Percentiles rank a stretch among this genome's conserved stretches.
Conservation (phyloP, 1,140 invertebrate species). For the Papilio dardanus region DNA sequence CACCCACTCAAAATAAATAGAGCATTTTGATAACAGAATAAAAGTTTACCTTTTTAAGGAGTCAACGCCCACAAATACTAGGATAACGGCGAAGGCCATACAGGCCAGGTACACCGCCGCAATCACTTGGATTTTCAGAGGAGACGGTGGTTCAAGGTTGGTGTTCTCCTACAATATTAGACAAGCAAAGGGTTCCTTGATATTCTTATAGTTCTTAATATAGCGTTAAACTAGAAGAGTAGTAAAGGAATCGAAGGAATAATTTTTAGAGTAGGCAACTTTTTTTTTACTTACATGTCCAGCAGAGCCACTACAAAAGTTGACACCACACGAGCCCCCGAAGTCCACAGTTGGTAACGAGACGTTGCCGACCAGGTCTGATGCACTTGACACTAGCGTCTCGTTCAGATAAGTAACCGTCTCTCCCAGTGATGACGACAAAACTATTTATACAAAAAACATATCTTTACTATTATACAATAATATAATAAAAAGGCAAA, state of each 20-base stretch:
- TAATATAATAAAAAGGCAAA: no score
- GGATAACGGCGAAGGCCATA: constrained; percentile 88
- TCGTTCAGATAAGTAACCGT: constrained; percentile 46
- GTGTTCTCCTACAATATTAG: constrained; percentile 78
- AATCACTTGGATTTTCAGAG: constrained; percentile 89
- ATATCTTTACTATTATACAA: no score
- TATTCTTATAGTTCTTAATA: no score
- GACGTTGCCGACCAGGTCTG: constrained; percentile 50
- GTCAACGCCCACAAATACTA: constrained; percentile 92
- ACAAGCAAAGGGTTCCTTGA: background rate
- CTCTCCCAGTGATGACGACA: constrained; percentile 57
- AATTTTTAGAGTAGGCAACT: background rate
- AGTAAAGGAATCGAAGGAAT: no score
- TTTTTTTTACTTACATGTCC: constrained; percentile 61
- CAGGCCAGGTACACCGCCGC: constrained; percentile 92
- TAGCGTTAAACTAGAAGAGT: no score
- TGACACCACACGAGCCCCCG: constrained; percentile 87
- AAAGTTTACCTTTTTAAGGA: constrained; percentile 86
- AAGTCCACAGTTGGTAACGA: constrained; percentile 49
- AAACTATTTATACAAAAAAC: no score
- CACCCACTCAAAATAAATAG: background rate
- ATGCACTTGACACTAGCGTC: constrained; percentile 48
- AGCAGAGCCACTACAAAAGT: constrained; percentile 86
- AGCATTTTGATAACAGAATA: background rate
- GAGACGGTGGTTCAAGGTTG: constrained; percentile 86